A percentile compares a stretch with the other conserved stretches of the same genome.
Conservation (phyloP, 1,140 invertebrate species). For the Trinorchestia longiramus region DNA sequence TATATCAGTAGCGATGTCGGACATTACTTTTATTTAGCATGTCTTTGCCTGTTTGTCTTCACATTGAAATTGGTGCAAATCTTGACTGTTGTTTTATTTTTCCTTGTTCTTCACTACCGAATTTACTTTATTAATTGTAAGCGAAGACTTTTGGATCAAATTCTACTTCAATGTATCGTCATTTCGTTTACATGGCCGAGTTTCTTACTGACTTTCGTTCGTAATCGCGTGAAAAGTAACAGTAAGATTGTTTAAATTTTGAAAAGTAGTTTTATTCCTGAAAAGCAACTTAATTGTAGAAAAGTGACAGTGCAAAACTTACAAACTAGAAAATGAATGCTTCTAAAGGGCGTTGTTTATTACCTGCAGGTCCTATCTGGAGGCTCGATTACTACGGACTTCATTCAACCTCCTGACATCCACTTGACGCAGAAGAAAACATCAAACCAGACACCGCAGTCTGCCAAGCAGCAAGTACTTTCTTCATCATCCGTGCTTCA, state of each 20-base stretch:
- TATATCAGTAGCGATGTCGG: not conserved
- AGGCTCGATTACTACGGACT: not conserved
- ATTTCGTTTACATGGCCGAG: not conserved
- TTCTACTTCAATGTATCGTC: not conserved
- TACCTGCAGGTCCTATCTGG: conserved; percentile 17
- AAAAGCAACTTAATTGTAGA: not conserved
- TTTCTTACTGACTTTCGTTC: not conserved
- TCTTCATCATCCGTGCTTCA: not conserved
- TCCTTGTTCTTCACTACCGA: not conserved
- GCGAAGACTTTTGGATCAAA: not conserved
- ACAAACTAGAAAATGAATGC: not conserved
- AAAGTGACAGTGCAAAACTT: not conserved
- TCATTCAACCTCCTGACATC: conserved; percentile 13
- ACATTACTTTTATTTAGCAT: not conserved
- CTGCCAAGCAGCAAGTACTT: not conserved
- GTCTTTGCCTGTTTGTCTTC: not conserved
- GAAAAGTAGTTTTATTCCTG: not conserved
- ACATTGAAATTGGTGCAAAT: not conserved
- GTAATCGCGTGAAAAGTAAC: not conserved
- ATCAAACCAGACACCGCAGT: not conserved
- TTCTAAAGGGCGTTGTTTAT: conserved; percentile 30
- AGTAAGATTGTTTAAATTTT: not conserved
- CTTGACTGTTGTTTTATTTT: not conserved
- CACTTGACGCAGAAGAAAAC: not conserved
- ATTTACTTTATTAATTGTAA: not conserved